These are phyloP conservation scores for Nasonia oneida DNA, from an alignment of 2,888 invertebrate species.

Conservation along the genomic window DNA sequence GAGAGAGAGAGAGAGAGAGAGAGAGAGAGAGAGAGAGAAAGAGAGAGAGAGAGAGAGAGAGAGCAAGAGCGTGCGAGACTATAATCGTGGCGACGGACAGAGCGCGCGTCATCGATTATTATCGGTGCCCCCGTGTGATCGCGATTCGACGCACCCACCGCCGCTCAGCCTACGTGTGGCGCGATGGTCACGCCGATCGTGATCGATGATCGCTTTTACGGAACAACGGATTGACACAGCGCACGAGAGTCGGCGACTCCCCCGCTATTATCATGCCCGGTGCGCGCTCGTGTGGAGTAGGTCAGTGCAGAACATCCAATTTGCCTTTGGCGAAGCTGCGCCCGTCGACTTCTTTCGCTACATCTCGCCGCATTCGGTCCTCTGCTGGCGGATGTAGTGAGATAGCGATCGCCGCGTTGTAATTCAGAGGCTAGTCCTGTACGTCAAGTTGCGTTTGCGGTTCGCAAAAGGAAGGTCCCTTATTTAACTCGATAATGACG, in stretches of 20 bases:
- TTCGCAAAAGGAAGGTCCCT: neutral
- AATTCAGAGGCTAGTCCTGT: neutral
- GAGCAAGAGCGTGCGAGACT: neutral
- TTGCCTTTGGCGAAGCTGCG: neutral
- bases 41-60: neutral
- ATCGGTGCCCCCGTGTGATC: constrained; percentile 9
- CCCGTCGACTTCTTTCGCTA: neutral
- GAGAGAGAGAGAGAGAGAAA: neutral
- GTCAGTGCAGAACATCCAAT: neutral
- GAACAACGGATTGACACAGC: constrained; percentile 25
- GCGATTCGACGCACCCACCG: constrained; percentile 9
- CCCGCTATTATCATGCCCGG: neutral
- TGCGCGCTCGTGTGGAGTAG: neutral
- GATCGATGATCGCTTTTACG: constrained; percentile 56
- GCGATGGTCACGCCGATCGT: constrained; percentile 31
- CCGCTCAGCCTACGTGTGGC: neutral
- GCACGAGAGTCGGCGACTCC: neutral
- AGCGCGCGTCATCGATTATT: constrained; percentile 52
- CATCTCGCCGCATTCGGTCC: neutral
- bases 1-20: neutral
- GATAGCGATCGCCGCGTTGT: neutral
- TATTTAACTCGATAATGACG: neutral
- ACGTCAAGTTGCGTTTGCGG: too few species aligned
- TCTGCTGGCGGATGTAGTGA: neutral
- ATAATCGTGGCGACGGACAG: neutral